A percentile compares a stretch with the other conserved stretches of the same genome.
Evolutionary conservation across 2,888 invertebrate genomes (phyloP).

Genomic region (Stenurella melanura): DNA sequence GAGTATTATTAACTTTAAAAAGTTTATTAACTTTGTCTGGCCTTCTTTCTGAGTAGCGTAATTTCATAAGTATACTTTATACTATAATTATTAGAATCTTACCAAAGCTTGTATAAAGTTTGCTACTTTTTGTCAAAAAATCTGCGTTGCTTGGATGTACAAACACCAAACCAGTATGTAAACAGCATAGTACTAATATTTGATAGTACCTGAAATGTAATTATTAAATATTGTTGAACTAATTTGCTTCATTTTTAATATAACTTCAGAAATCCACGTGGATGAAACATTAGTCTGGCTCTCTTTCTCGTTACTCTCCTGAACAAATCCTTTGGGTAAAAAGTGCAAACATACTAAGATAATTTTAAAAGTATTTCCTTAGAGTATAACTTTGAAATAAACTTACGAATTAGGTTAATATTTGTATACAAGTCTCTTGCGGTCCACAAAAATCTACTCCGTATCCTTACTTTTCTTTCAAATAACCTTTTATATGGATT

Average conservation of each 20-base stretch:
- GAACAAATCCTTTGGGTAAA: neutral
- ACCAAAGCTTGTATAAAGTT: no score
- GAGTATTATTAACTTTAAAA: no score
- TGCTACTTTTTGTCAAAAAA: no score
- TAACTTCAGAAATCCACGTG: neutral
- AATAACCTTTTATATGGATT: neutral
- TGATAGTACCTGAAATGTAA: no score
- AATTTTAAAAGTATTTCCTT: neutral
- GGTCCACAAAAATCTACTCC: neutral
- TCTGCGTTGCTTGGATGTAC: no score
- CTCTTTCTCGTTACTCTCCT: neutral
- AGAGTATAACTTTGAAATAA: neutral
- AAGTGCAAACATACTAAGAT: neutral
- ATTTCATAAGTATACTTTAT: no score
- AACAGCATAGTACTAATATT: no score
- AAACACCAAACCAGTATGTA: no score
- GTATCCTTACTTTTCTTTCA: neutral
- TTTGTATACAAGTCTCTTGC: neutral
- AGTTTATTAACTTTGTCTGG: no score
- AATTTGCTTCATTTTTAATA: neutral
- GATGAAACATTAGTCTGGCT: neutral
- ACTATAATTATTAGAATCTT: no score
- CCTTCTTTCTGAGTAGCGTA: no score
- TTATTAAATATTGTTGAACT: neutral
- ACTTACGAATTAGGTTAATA: neutral